Percentiles rank a stretch among this genome's conserved stretches.
Evolutionary conservation across 2,888 invertebrate species (phyloP).

Genomic region (Platycnemis pennipes): DNA sequence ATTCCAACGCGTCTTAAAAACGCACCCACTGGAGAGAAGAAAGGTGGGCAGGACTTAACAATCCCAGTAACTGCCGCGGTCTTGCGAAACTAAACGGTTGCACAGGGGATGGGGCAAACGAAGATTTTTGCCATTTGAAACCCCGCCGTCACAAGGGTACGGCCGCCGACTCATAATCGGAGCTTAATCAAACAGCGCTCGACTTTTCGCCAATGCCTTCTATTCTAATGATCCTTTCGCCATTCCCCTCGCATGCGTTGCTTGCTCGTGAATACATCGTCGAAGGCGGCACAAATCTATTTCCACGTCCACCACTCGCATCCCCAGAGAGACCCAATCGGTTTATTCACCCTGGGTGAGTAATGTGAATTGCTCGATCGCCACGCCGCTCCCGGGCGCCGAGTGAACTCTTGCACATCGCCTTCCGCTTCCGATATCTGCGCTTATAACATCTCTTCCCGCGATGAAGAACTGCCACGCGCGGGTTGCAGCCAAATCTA

Average conservation of each 20-base stretch:
- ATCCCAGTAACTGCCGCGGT: not conserved
- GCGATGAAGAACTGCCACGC: not conserved
- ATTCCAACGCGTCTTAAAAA: too few species aligned
- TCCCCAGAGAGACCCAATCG: not conserved
- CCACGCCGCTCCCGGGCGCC: not conserved
- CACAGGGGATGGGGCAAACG: not conserved
- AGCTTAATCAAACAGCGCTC: not conserved
- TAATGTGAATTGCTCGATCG: not conserved
- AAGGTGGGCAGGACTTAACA: not conserved
- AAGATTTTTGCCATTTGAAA: not conserved
- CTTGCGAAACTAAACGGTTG: not conserved
- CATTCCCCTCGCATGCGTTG: not conserved
- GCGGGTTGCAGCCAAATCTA: not conserved
- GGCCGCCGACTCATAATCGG: not conserved
- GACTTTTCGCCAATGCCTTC: too few species aligned
- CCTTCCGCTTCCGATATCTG: not conserved
- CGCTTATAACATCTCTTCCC: not conserved
- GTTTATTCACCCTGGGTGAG: constrained; percentile 1
- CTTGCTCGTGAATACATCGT: not conserved
- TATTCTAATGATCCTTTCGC: not conserved
- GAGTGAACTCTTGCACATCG: not conserved
- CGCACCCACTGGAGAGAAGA: too few species aligned
- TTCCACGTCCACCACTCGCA: not conserved
- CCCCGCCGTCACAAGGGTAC: not conserved
- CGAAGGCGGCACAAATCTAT: not conserved